Base-by-base conservation (phyloP, 2,888 invertebrate genomes). In the Acanthosepion esculentum region DNA sequence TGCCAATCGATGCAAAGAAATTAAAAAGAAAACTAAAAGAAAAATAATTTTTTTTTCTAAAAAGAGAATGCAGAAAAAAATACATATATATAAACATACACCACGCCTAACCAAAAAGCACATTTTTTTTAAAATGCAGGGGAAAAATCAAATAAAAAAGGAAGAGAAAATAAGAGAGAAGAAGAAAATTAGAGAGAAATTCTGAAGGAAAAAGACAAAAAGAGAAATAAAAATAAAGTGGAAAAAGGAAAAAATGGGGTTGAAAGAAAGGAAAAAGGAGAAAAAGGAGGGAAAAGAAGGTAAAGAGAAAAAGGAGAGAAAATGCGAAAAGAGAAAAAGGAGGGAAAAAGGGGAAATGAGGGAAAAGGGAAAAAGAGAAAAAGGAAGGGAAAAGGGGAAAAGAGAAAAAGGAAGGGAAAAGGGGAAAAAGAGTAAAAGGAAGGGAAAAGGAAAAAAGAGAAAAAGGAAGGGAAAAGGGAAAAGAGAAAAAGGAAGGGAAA, bases 1-100 rank as follows among this genome's bases (percentile, higher is more conserved):
- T 78, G 78, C n/a, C 78, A 78, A n/a, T n/a, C 78, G 78, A 78
- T 78, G n/a, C 15, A 78, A 78, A 78, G 78, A 78, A n/a, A 78
- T 78, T 33, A n/a, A 78, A 78, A 78, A n/a, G 12, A 78, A 59
- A 23, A 59, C 23, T 59, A 59, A 59, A 59, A 55, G 2, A 55
- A 23, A 59, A 20, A 55, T 20, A 10, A 10, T 53, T 55, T 23
- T 59, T 59, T 59, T 59, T 59, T 6, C 59, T 59, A 59, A 59
- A 23, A 59, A 59, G 55, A 59, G 59, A 59, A 59, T 23, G 23
- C 7, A 2, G 20, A 20, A n/a, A 33, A 33, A n/a, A 8, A n/a
- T 15, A 15, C 6, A n/a, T 33, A n/a, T 33, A n/a, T 15, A n/a
- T 12, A 78, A 15, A 78, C 23, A 78, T 33, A 78, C 55, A 55